Base-by-base conservation (phyloP, 2,113 vertebrate genomes). In the Melanotaenia duboulayi region DNA sequence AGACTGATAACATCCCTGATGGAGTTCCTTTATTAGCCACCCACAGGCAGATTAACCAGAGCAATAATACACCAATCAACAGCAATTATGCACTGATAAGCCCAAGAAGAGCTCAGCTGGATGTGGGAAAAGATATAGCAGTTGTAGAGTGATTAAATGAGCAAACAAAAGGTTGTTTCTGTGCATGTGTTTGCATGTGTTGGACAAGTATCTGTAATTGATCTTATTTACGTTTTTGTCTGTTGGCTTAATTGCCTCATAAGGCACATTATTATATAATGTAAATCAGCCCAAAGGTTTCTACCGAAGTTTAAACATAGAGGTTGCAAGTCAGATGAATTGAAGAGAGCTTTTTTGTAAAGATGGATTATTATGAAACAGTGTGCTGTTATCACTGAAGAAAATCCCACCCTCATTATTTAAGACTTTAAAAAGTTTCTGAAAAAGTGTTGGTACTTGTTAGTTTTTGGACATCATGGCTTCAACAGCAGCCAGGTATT, bases 31-130 rank as follows among this genome's bases (percentile, higher is more conserved):
- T 87, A 91, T 91, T 90, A 91, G 78, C 87, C 81, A 90, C 90
- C 91, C 89, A 91, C 89, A 65, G 86, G 84, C 90, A 89, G 88
- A 90, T 87, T 88, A 90, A 83, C 81, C 71, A 54, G 51, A 80
- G 80, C 81, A 90, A 86, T 92, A 90, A 92, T 90, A 87, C 74
- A 86, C 83, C 87, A 93, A 92, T 93, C 87, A 91, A 76, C 84
- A 65, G 85, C 84, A 92, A 93, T 93, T 94, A 92, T 13, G 79
- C 73, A 24, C 49, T 76, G 86, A 87, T 90, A 87, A 87, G 78
- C 79, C 80, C 80, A 78, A 86, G 83, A 81, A 88, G 83, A 86
- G 67, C 85, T 85, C 50, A 69, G 73, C 78, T 80, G 80, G 81
- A 58, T 80, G 74, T 13, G 17, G 76, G 70, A 60, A 65, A 58